Evolutionary conservation across 1,140 invertebrate species (phyloP), one percentile per base, ranked within the genome.

Genomic region (Heterodera schachtii): DNA sequence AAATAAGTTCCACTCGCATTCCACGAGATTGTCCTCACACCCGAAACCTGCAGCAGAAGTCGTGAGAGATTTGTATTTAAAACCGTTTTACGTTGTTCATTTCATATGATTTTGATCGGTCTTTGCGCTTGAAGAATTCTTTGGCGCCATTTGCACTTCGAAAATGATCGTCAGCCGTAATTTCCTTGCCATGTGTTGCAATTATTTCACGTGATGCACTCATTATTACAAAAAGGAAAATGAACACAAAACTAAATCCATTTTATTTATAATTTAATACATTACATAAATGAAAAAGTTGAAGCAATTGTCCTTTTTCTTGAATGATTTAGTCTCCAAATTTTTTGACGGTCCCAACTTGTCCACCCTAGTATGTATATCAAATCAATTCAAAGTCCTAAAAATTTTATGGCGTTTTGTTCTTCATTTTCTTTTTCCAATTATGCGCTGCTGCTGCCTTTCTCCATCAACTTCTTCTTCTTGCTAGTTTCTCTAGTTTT

Each of bases 81-180:
- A 44, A 7, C 52, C 8, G 13, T 21, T 75, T 44, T 16, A 80
- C 79, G 16, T 80, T 76, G 21, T 43, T 75, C 79, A 76, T 80
- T 16, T 80, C 79, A 74, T 80, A 80, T 31, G 79, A 49, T 79
- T 80, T 80, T 3, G 79, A 80, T n/a, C 79, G 79, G 41, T 80
- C 79, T 80, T 80, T 80, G 60, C 79, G 79, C 67, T 80, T 80
- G 47, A 80, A 80, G 41, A 80, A 80, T n/a, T 80, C 79, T 52
- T 79, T 74, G 2, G 79, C 79, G 3, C 70, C 79, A 80, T 47
- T 80, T 74, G 69, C 31, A 80, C 79, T 80, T n/a, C 79, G 57
- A 11, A 80, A 80, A 47, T 21, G 60, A 52, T 80, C 79, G 46
- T 80, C 79, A 7, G 73, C n/a, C 21, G 46, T 60, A 7, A 80